A percentile compares a stretch with the other conserved stretches of the same genome.
These are phyloP conservation scores for Phortica magna DNA, from an alignment of 2,888 invertebrate species.

Conservation along the genomic window DNA sequence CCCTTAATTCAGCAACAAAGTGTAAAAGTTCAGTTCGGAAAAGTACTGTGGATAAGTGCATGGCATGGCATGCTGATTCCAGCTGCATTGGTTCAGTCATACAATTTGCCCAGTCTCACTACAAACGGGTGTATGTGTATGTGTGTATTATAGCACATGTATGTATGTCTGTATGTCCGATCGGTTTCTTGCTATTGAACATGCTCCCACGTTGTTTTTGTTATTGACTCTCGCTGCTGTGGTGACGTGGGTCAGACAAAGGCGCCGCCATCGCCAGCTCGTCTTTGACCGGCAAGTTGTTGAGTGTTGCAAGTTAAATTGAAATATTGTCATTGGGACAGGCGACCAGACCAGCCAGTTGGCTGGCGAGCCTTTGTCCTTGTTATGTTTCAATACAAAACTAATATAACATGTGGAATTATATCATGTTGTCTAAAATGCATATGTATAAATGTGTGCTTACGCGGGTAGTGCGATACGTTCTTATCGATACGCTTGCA, in stretches of 20 bases:
- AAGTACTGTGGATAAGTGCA: neutral
- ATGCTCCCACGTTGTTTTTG: constrained; percentile 6
- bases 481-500: no score
- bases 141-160: neutral
- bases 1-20: no score
- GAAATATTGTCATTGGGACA: constrained; percentile 3
- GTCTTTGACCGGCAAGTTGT: constrained; percentile 2
- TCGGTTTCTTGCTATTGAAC: neutral
- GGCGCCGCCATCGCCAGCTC: constrained; percentile 6
- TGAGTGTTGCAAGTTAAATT: constrained; percentile 1
- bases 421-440: neutral
- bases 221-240: neutral
- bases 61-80: constrained; percentile 13
- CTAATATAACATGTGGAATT: constrained; percentile 3
- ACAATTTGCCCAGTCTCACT: constrained; percentile 41
- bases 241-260: neutral
- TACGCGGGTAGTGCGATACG: no score
- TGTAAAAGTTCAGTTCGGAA: no score
- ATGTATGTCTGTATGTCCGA: no score
- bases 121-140: constrained; percentile 34
- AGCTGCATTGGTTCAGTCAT: constrained; percentile 33
- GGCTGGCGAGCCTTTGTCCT: neutral
- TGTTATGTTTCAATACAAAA: constrained; percentile 6
- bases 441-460: no score
- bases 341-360: neutral